phyloP scores from a whole-genome alignment of 2,113 vertebrate species.

The Calidris pugnax region DNA sequence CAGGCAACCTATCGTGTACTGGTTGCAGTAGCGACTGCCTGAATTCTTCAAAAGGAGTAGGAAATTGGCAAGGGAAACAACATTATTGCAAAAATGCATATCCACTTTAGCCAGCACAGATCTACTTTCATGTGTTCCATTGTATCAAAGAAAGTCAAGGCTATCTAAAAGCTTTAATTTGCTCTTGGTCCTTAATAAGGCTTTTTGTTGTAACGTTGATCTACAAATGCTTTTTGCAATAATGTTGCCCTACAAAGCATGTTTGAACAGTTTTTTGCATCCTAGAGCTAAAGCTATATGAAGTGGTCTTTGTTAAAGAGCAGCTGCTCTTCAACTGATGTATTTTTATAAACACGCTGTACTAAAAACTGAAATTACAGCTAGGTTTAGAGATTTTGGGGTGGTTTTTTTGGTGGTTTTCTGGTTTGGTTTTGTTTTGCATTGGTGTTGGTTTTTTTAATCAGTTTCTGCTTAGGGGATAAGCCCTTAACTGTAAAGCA shows the following conservation, averaged over 20 bases:
- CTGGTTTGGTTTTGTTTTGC: neutral
- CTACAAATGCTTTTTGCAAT: conserved; percentile 34
- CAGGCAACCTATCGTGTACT: accelerated
- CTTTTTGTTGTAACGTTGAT: conserved; percentile 46
- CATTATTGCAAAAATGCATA: conserved; percentile 18
- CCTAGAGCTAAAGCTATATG: neutral
- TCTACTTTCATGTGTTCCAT: neutral
- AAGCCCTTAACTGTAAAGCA: neutral
- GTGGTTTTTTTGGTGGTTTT: neutral
- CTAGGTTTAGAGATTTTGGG: neutral
- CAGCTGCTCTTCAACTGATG: neutral
- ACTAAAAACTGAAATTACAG: neutral
- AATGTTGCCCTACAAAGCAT: neutral
- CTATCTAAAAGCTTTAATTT: conserved; percentile 53
- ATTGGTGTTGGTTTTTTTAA: neutral
- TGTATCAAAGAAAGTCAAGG: conserved; percentile 17
- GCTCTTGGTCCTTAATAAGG: conserved; percentile 5
- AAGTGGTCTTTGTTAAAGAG: neutral
- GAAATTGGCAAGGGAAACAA: neutral
- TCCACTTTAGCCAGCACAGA: neutral
- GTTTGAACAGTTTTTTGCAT: neutral
- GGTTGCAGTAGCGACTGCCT: neutral
- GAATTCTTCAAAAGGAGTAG: neutral
- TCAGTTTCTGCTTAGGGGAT: neutral
- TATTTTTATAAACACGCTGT: neutral